Percentiles rank a stretch among this genome's conserved stretches.
phyloP scores from a whole-genome alignment of 2,113 vertebrate genomes.

The Empidonax alnorum region DNA sequence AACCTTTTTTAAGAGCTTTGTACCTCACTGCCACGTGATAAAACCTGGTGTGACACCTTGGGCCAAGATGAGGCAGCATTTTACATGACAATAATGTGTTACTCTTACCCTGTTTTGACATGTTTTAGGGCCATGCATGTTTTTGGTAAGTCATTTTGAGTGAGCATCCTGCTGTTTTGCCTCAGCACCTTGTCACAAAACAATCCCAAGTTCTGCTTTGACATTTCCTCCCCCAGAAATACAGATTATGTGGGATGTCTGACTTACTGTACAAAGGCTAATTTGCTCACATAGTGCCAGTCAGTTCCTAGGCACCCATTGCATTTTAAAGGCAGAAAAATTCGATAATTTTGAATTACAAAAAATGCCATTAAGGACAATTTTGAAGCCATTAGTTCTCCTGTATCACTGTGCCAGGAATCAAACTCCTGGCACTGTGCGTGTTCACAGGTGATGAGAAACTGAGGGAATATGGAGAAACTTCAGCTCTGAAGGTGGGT shows the following conservation, averaged over 20 bases:
- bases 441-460: neutral
- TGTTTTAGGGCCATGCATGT: neutral
- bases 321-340: neutral
- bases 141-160: neutral
- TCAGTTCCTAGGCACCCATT: neutral
- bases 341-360: neutral
- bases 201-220: neutral
- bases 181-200: neutral
- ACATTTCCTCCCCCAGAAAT: neutral
- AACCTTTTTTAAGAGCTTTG: neutral
- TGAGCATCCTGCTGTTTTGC: neutral
- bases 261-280: neutral
- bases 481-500: neutral
- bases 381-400: neutral
- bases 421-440: neutral
- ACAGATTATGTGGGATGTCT: neutral
- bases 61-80: neutral
- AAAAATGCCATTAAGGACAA: neutral
- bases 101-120: neutral
- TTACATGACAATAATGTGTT: neutral
- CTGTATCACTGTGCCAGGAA: neutral
- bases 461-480: neutral
- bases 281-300: neutral
- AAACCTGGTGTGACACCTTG: neutral
- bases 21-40: neutral